Percentiles rank a stretch among this genome's conserved stretches.
Conservation (phyloP, 2,888 invertebrate species). For the Drosophila fungiperda region DNA sequence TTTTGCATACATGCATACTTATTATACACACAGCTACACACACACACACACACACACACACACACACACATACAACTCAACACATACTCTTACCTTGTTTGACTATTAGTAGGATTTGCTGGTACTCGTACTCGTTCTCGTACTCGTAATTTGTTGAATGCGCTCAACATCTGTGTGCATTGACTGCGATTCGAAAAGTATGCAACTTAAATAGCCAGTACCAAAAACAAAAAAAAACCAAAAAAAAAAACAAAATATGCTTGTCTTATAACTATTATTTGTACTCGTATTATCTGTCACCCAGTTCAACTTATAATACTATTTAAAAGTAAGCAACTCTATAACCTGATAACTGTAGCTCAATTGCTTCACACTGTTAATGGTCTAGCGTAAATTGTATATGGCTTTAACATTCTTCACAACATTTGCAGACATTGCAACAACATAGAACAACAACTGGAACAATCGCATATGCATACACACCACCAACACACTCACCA, state of each 20-base stretch:
- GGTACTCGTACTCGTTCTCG: conserved; percentile 29
- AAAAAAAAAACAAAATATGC: conserved; percentile 30
- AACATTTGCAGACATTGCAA: conserved; percentile 50
- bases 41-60: not conserved
- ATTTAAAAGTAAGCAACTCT: conserved; percentile 30
- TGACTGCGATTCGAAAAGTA: conserved; percentile 42
- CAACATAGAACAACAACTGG: conserved; percentile 39
- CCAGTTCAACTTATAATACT: conserved; percentile 33
- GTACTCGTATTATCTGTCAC: conserved; percentile 53
- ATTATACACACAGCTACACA: conserved; percentile 1
- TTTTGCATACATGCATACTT: conserved; percentile 46
- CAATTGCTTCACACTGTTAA: conserved; percentile 58
- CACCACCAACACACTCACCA: not conserved
- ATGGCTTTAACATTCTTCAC: conserved; percentile 67
- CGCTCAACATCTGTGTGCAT: conserved; percentile 44
- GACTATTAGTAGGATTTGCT: conserved; percentile 15
- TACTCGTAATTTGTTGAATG: conserved; percentile 42
- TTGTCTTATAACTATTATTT: conserved; percentile 62
- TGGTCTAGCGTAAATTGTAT: conserved; percentile 55
- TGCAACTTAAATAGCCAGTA: conserved; percentile 39
- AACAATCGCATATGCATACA: conserved; percentile 28
- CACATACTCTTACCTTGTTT: conserved; percentile 9
- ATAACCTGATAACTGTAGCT: conserved; percentile 57
- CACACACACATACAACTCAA: conserved; percentile 2
- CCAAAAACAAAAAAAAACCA: not conserved